A percentile compares a stretch with the other conserved stretches of the same genome.
Conservation (phyloP, 2,888 invertebrate genomes). For the Lasius platythorax region DNA sequence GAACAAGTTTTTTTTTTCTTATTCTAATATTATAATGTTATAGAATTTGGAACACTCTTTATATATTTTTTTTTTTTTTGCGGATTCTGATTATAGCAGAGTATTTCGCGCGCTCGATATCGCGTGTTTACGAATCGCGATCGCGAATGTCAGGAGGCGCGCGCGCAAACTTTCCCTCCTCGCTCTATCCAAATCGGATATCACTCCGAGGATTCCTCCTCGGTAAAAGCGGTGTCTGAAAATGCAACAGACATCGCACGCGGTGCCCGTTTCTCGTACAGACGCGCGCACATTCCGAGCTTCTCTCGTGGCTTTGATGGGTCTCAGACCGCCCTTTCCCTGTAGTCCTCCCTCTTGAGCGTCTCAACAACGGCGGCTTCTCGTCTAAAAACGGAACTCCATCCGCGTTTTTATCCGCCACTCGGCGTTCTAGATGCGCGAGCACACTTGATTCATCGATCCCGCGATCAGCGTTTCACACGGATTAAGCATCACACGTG, state of each 20-base stretch:
- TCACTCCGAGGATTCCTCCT: constrained; percentile 62
- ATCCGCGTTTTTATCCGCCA: constrained; percentile 74
- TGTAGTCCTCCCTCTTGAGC: constrained; percentile 75
- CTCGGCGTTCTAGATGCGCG: constrained; percentile 27
- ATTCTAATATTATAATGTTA: background rate
- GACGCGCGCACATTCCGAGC: constrained; percentile 75
- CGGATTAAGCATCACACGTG: constrained; percentile 1
- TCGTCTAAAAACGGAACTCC: constrained; percentile 74
- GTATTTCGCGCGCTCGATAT: background rate
- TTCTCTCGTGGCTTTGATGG: constrained; percentile 80
- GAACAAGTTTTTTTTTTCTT: background rate
- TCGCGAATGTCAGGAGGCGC: background rate
- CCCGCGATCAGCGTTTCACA: constrained; percentile 52
- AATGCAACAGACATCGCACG: constrained; percentile 75
- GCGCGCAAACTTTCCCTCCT: constrained; percentile 44
- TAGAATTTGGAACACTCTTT: background rate
- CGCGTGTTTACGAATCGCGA: background rate
- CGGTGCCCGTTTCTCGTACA: constrained; percentile 62
- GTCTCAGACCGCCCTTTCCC: constrained; percentile 82
- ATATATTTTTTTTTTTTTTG: background rate
- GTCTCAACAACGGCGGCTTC: constrained; percentile 71
- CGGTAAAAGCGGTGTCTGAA: constrained; percentile 71
- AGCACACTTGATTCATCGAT: constrained; percentile 29
- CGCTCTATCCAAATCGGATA: constrained; percentile 53
- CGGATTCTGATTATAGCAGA: background rate